Conservation (phyloP, 1,140 invertebrate genomes). For the Berghia stephanieae region DNA sequence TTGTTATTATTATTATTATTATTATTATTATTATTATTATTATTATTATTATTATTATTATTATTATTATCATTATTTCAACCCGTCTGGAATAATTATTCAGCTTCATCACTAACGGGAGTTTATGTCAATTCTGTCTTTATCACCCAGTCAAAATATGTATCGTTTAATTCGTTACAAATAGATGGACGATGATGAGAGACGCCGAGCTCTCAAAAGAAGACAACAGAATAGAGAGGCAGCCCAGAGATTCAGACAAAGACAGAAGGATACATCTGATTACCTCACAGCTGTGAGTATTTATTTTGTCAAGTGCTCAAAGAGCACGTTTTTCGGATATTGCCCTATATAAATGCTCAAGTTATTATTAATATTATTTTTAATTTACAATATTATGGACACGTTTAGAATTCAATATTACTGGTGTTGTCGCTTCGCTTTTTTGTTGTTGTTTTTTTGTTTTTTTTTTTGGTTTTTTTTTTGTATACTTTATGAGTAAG, state of each 20-base stretch:
- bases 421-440: neutral
- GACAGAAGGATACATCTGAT: slow-evolving; percentile 37
- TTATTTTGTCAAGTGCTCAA: neutral
- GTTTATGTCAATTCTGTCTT: neutral
- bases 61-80: too few species aligned
- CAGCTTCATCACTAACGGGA: neutral
- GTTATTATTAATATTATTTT: too few species aligned
- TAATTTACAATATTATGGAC: neutral
- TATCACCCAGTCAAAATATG: neutral
- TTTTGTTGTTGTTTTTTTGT: too few species aligned
- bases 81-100: too few species aligned
- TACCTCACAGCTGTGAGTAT: slow-evolving; percentile 36
- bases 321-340: too few species aligned
- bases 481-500: neutral
- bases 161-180: neutral
- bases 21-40: too few species aligned
- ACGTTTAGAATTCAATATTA: neutral
- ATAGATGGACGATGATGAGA: slow-evolving; percentile 44
- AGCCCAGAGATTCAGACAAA: slow-evolving; percentile 43
- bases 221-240: slow-evolving; percentile 48
- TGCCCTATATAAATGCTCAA: too few species aligned
- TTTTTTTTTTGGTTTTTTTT: too few species aligned
- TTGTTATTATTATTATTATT: too few species aligned
- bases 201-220: slow-evolving; percentile 33
- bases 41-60: too few species aligned